phyloP scores from a whole-genome alignment of 2,888 invertebrate genomes.

The Drosophila neotestacea region DNA sequence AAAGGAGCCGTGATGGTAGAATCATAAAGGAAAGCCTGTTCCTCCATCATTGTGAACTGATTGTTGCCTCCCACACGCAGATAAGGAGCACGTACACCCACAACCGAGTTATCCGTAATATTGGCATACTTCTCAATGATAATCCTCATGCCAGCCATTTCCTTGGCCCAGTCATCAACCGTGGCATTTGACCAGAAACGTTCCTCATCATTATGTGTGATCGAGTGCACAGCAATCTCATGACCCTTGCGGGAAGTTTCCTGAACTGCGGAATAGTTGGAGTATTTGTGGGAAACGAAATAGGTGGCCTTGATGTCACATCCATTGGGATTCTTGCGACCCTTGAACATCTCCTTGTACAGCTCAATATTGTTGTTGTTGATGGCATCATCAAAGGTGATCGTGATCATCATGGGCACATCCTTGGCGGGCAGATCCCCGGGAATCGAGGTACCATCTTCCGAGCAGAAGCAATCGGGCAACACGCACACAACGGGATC shows the following conservation, averaged over 20 bases:
- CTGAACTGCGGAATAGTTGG: conserved; percentile 96
- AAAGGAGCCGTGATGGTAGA: conserved; percentile 97
- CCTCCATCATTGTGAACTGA: conserved; percentile 99
- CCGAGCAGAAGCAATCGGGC: conserved; percentile 97
- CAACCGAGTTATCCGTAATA: conserved; percentile 95
- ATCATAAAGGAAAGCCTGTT: conserved; percentile 97
- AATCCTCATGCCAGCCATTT: conserved; percentile 97
- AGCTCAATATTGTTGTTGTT: conserved; percentile 97
- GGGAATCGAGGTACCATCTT: conserved; percentile 94
- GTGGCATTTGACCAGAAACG: conserved; percentile 97
- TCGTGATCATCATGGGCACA: conserved; percentile 97
- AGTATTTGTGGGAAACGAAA: conserved; percentile 97
- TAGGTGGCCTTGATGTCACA: conserved; percentile 96
- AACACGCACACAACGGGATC: conserved; percentile 93
- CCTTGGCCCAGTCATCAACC: conserved; percentile 96
- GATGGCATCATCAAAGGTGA: conserved; percentile 97
- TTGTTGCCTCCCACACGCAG: conserved; percentile 97
- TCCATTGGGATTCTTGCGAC: conserved; percentile 96
- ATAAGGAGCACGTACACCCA: conserved; percentile 95
- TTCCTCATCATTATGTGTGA: conserved; percentile 97
- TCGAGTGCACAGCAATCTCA: conserved; percentile 96
- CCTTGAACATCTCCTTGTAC: conserved; percentile 96
- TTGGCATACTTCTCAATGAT: conserved; percentile 96
- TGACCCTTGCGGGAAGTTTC: conserved; percentile 96
- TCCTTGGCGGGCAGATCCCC: conserved; percentile 93